phyloP scores from a whole-genome alignment of 2,888 invertebrate species.

The Lasioglossum leucozonium region DNA sequence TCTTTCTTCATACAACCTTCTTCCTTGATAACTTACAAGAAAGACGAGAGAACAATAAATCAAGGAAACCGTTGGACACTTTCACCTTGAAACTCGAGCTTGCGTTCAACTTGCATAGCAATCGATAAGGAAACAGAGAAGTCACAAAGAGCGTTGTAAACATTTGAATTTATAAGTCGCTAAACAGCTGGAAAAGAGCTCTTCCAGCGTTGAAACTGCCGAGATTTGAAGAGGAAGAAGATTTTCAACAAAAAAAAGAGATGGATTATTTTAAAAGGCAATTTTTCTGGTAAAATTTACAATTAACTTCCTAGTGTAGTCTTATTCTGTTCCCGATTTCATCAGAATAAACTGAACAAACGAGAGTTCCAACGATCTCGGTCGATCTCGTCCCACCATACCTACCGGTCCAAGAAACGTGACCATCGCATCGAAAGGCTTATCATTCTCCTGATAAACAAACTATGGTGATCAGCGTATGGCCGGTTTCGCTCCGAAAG shows the following conservation, averaged over 20 bases:
- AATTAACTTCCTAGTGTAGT: neutral
- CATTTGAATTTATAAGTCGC: neutral
- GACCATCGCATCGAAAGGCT: neutral
- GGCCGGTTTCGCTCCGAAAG: neutral
- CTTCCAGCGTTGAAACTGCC: no score
- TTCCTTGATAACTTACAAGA: neutral
- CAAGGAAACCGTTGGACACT: neutral
- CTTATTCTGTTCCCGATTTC: neutral
- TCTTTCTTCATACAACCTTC: neutral
- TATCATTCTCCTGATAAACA: neutral
- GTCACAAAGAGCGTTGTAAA: neutral
- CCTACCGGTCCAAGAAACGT: neutral
- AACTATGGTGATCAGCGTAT: neutral
- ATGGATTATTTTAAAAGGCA: neutral
- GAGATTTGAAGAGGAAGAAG: no score
- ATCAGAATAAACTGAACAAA: neutral
- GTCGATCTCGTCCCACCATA: neutral
- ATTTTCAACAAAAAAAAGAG: no score
- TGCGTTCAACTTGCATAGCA: neutral
- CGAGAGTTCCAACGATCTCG: neutral
- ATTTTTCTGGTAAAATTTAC: neutral
- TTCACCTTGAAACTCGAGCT: neutral
- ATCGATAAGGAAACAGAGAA: neutral
- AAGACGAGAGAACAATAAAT: neutral
- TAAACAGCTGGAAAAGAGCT: no score